Base-by-base conservation (phyloP, 92 coral and sea anemone genomes). In the Montipora capitata region DNA sequence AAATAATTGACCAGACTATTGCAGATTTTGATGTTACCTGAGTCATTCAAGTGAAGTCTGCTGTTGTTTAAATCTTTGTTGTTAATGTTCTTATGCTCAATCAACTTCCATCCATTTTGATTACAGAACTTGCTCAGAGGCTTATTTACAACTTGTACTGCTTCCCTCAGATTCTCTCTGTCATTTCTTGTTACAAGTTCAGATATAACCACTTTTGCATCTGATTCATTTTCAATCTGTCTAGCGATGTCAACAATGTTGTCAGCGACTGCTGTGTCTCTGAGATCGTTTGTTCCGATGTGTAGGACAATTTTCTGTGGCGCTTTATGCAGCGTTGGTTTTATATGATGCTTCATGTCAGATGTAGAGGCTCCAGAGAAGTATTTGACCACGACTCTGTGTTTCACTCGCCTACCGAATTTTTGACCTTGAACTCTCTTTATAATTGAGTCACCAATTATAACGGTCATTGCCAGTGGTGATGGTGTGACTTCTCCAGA, bases 271-370 rank as follows among this genome's bases (percentile, higher is more conserved):
- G 41, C 52, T 38, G 78, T 41, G n/a, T 72, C n/a, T 38, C 54
- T 3, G 13, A 72, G 58, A 42, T 72, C 78, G 27, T 72, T 72
- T 10, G 78, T 45, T 45, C 51, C 51, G 8, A 45, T 4, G 51
- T 45, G 51, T 45, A 45, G 51, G 6, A 45, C 51, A 15, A 72
- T 72, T 42, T 72, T 39, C 51, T 35, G 14, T 72, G 78, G 78
- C 14, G 13, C 18, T 11, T 15, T 72, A 4, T n/a, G 14, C 10
- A 38, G 43, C 8, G 58, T 48, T 10, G 78, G 78, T 72, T 72
- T 72, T 41, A 72, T 72, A 17, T 79, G 63, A 66, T 79, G 84
- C 17, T 58, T 79, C 84, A 79, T 79, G 49, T 79, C 84, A 15
- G 70, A 58, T 20, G 84, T 54, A 39, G 54, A 45, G 41, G 84